These are phyloP conservation scores for Tenthredo notha DNA, from an alignment of 2,888 invertebrate species.

Conservation along the genomic window DNA sequence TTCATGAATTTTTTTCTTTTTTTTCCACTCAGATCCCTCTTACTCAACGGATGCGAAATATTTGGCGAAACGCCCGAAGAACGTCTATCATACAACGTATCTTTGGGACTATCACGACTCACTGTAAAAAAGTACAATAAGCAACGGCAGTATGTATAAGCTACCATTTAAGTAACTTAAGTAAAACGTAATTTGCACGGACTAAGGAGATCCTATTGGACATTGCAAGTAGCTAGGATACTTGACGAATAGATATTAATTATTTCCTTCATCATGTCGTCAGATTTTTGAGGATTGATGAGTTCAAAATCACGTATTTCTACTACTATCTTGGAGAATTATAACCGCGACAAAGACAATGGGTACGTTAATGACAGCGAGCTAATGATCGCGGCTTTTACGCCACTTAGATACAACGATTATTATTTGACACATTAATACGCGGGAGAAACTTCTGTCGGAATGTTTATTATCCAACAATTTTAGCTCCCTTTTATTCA, in stretches of 20 bases:
- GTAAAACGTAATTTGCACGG: not conserved
- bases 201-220: not conserved
- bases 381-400: slow-evolving; percentile 12
- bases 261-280: not conserved
- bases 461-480: slow-evolving; percentile 18
- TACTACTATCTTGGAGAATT: not conserved
- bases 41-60: slow-evolving; percentile 47
- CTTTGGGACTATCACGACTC: not conserved
- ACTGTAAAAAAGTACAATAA: not conserved
- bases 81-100: slow-evolving; percentile 16
- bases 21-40: slow-evolving; percentile 40
- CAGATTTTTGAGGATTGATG: not conserved
- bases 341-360: not conserved
- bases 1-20: slow-evolving; percentile 49
- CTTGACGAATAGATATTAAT: not conserved
- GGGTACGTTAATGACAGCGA: not conserved
- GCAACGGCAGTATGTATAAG: not conserved
- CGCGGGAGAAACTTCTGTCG: not conserved
- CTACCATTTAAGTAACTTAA: slow-evolving; percentile 7
- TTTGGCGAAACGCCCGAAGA: slow-evolving; percentile 35
- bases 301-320: not conserved
- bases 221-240: not conserved
- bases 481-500: not conserved
- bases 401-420: slow-evolving; percentile 5
- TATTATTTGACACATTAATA: not conserved